Evolutionary conservation across 2,888 invertebrate species (phyloP).

Genomic region (Craniophora ligustri): DNA sequence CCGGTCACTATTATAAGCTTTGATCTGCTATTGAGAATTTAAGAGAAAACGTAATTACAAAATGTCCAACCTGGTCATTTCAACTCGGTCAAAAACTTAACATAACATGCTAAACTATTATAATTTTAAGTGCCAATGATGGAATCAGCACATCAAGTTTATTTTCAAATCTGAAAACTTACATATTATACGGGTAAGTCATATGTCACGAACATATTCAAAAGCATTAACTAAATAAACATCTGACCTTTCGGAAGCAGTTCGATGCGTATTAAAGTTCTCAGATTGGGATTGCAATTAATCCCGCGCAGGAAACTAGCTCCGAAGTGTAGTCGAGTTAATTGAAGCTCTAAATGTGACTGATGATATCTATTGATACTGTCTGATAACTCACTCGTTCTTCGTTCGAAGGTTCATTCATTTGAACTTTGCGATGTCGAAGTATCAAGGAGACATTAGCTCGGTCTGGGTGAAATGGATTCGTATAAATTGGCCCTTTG

Average conservation of each 20-base stretch:
- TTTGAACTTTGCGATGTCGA: constrained; percentile 35
- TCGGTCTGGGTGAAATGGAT: constrained; percentile 31
- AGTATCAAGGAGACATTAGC: constrained; percentile 36
- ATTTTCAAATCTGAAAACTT: too few species aligned
- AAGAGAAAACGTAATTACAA: too few species aligned
- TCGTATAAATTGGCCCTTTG: constrained; percentile 29
- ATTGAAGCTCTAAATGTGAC: constrained; percentile 43
- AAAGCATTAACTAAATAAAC: constrained; percentile 21
- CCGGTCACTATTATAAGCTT: too few species aligned
- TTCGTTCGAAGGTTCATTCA: constrained; percentile 18
- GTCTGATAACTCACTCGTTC: constrained; percentile 22
- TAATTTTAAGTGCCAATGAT: too few species aligned
- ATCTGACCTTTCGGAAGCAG: constrained; percentile 51
- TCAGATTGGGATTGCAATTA: constrained; percentile 52
- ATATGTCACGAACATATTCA: constrained; percentile 6
- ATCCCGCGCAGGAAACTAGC: constrained; percentile 50
- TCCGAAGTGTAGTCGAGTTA: constrained; percentile 32
- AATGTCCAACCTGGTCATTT: too few species aligned
- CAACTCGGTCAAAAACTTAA: too few species aligned
- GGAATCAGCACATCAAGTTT: constrained; percentile 27
- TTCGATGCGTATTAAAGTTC: constrained; percentile 39
- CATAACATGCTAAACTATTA: too few species aligned
- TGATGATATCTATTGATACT: constrained; percentile 40
- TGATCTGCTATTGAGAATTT: too few species aligned
- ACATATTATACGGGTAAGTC: too few species aligned